Conservation (phyloP, 2,888 invertebrate species). For the Amiota mariae region DNA sequence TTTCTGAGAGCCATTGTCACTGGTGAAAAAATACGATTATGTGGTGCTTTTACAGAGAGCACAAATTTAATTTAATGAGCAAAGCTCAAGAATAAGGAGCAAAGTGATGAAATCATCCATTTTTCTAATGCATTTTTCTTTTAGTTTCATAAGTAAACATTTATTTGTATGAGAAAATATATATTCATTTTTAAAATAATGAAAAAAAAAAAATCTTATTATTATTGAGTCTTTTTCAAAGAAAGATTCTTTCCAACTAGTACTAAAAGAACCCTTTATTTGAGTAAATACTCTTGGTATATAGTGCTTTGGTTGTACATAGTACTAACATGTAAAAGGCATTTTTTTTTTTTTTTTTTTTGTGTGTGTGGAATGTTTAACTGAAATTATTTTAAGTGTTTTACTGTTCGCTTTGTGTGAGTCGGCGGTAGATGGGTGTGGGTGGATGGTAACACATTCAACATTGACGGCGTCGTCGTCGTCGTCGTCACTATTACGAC, state of each 20-base stretch:
- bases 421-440: background rate
- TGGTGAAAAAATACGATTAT: slow-evolving; percentile 80
- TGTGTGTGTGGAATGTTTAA: slow-evolving; percentile 63
- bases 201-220: background rate
- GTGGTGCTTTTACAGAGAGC: slow-evolving; percentile 87
- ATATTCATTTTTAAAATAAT: background rate
- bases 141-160: background rate
- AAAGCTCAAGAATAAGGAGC: background rate
- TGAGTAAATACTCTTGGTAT: too few relatives aligned
- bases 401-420: slow-evolving; percentile 45
- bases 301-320: too few relatives aligned
- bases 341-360: slow-evolving; percentile 20
- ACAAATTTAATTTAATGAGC: slow-evolving; percentile 76
- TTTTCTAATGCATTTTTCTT: background rate
- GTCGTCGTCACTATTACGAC: background rate
- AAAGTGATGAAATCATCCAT: background rate
- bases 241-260: background rate
- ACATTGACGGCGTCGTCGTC: too few relatives aligned
- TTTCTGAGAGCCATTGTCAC: slow-evolving; percentile 78
- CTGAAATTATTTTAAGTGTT: slow-evolving; percentile 64
- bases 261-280: background rate
- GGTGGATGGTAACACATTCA: too few relatives aligned
- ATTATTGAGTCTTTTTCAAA: background rate
- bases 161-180: too few relatives aligned
- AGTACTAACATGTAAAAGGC: slow-evolving; percentile 40